These are phyloP conservation scores for Eleutherodactylus coqui DNA, from an alignment of 2,797 vertebrate genomes.

Conservation along the genomic window DNA sequence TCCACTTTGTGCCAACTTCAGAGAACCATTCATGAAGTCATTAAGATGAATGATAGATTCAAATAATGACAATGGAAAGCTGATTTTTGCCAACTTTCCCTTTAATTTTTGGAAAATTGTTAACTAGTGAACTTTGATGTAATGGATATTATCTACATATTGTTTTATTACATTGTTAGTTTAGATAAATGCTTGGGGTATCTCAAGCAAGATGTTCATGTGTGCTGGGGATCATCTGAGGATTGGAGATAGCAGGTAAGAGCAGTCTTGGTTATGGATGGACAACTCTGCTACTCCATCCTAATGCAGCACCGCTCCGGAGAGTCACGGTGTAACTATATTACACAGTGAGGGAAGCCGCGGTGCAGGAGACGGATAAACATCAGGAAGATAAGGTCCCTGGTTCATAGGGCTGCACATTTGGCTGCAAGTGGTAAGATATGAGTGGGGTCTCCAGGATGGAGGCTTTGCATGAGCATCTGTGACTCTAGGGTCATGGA, in stretches of 20 bases:
- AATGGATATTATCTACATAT: neutral
- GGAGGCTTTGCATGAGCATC: neutral
- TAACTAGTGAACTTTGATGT: neutral
- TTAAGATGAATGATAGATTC: neutral
- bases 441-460: neutral
- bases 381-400: neutral
- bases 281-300: neutral
- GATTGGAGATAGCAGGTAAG: neutral
- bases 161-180: neutral
- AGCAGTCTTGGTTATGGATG: neutral
- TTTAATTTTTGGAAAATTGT: neutral
- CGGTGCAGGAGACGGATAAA: neutral
- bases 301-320: neutral
- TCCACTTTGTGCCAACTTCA: too few relatives aligned
- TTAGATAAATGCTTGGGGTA: neutral
- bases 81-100: neutral
- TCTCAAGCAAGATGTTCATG: neutral
- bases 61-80: neutral
- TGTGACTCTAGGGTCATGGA: neutral
- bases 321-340: neutral
- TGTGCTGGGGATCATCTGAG: neutral
- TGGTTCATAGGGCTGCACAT: neutral
- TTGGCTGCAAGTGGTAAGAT: neutral
- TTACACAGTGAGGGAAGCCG: neutral
- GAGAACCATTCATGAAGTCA: too few relatives aligned